Percentiles rank a stretch among this genome's conserved stretches.
These are phyloP conservation scores for Myoxocephalus aenaeus DNA, from an alignment of 2,797 vertebrate genomes.

Conservation along the genomic window DNA sequence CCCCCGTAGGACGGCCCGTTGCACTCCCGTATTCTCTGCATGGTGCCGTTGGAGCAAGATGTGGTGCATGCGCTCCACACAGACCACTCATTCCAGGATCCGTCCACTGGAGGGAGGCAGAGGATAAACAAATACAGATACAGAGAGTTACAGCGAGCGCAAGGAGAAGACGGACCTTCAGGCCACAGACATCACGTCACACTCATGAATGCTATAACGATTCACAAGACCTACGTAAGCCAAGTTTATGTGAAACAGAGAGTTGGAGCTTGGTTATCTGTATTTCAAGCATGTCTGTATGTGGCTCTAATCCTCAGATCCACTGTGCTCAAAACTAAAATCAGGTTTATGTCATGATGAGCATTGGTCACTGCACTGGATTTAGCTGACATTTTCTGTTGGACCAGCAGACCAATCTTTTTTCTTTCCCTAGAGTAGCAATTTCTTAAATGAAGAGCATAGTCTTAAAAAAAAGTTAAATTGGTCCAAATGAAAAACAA, in stretches of 20 bases:
- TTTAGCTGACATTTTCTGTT: no score
- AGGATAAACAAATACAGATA: conserved; percentile 5
- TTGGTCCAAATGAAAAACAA: conserved; percentile 18
- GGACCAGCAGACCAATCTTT: no score
- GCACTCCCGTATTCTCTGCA: conserved; percentile 93
- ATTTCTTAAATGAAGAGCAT: not conserved
- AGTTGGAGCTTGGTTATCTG: conserved; percentile 17
- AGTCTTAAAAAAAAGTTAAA: conserved; percentile 10
- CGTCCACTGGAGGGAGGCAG: conserved; percentile 90
- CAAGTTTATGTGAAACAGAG: conserved; percentile 42
- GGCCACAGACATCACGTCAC: conserved; percentile 19
- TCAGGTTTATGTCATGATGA: not conserved
- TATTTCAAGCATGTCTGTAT: conserved; percentile 23
- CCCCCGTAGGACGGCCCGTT: conserved; percentile 97
- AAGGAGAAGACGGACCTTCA: conserved; percentile 15
- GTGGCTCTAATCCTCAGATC: conserved; percentile 9
- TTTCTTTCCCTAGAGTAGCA: not conserved
- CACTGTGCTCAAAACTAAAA: conserved; percentile 14
- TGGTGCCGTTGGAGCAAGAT: conserved; percentile 96
- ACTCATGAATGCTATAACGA: conserved; percentile 43
- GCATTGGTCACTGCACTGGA: not conserved
- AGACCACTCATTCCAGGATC: conserved; percentile 98
- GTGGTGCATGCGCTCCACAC: conserved; percentile 92
- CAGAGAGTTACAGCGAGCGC: not conserved
- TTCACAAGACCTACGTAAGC: conserved; percentile 46